Percentiles rank a stretch among this genome's conserved stretches.
Conservation (phyloP, 2,797 vertebrate species). For the Calcarius lapponicus region DNA sequence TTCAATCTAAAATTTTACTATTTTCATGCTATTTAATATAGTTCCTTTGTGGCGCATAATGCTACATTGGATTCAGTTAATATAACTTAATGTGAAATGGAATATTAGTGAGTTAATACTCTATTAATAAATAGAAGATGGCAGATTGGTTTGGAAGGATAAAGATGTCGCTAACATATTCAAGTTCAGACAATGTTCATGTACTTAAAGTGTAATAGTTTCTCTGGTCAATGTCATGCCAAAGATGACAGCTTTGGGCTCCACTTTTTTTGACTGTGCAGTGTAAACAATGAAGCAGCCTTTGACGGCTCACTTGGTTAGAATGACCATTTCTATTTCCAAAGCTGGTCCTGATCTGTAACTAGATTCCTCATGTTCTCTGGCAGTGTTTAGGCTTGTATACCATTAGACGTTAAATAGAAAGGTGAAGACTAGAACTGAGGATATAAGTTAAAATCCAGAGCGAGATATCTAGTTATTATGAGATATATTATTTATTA, state of each 20-base stretch:
- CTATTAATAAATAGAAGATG: background rate
- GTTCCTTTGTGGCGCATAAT: background rate
- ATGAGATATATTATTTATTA: background rate
- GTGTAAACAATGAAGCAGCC: background rate
- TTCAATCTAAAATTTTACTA: background rate
- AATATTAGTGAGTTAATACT: background rate
- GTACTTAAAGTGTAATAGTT: background rate
- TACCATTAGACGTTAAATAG: background rate
- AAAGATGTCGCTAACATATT: background rate
- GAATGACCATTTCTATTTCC: background rate
- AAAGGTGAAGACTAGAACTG: background rate
- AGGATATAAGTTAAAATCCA: background rate
- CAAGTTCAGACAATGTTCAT: background rate
- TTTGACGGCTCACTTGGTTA: background rate
- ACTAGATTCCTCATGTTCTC: background rate
- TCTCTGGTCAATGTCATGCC: background rate
- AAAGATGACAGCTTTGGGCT: background rate
- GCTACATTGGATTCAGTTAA: background rate
- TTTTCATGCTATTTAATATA: background rate
- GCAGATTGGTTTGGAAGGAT: background rate
- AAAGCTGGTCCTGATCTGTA: background rate
- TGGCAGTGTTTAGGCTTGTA: background rate
- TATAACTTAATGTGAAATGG: background rate
- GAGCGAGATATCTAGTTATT: background rate
- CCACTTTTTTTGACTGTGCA: background rate